Percentiles rank a stretch among this genome's conserved stretches.
Conservation (phyloP, 2,113 vertebrate genomes). For the Triplophysa siluroides region DNA sequence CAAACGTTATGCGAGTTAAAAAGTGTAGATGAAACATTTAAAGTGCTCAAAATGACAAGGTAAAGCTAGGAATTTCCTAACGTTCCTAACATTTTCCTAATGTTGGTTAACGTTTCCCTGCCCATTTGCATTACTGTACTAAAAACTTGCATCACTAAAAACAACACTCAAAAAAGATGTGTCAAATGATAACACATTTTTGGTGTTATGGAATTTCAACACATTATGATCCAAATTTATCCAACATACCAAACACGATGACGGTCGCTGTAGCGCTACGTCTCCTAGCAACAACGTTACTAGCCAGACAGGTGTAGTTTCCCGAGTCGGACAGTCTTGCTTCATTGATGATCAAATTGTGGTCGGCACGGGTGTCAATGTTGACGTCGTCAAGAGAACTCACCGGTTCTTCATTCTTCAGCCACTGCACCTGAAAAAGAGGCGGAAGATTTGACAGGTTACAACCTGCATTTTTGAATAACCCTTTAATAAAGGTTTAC, state of each 20-base stretch:
- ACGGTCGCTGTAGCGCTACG: slow-evolving; percentile 86
- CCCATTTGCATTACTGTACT: too few species aligned
- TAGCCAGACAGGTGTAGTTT: slow-evolving; percentile 95
- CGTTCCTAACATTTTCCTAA: not conserved
- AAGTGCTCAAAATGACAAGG: not conserved
- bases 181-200: not conserved
- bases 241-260: slow-evolving; percentile 87
- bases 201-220: too few species aligned
- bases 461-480: not conserved
- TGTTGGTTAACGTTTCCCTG: not conserved
- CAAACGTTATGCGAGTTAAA: not conserved
- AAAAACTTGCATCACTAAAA: too few species aligned
- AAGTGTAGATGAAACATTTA: not conserved
- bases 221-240: not conserved
- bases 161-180: not conserved
- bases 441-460: not conserved
- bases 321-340: slow-evolving; percentile 91
- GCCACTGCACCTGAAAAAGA: slow-evolving; percentile 89
- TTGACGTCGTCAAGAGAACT: slow-evolving; percentile 83
- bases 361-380: slow-evolving; percentile 88
- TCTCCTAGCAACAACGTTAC: slow-evolving; percentile 92
- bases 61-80: too few species aligned
- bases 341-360: slow-evolving; percentile 93
- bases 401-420: slow-evolving; percentile 92
- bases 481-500: not conserved